Evolutionary conservation across 1,140 invertebrate genomes (phyloP).

Genomic region (Antheraea pernyi): DNA sequence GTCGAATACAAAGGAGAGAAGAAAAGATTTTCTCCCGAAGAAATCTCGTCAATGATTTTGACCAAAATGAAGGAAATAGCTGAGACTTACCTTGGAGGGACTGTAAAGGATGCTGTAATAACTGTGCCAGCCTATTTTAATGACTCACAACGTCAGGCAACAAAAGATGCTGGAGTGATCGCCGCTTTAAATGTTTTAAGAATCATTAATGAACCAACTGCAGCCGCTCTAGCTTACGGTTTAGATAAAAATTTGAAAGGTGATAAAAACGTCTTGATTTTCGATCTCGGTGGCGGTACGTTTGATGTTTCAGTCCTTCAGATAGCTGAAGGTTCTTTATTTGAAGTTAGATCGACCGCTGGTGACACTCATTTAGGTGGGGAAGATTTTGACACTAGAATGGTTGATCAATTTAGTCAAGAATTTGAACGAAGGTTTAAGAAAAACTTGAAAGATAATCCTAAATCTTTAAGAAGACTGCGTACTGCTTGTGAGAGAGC

Average conservation of each 20-base stretch:
- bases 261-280: conserved; percentile 87
- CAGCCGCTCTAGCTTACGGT: conserved; percentile 91
- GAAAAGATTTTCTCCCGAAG: conserved; percentile 90
- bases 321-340: conserved; percentile 91
- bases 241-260: conserved; percentile 92
- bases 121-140: conserved; percentile 86
- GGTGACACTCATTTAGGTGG: conserved; percentile 88
- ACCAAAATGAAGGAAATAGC: conserved; percentile 87
- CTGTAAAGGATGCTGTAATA: conserved; percentile 83
- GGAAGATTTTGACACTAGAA: conserved; percentile 89
- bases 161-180: conserved; percentile 88
- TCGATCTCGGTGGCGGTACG: conserved; percentile 87
- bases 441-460: conserved; percentile 87
- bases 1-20: conserved; percentile 88
- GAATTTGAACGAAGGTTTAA: conserved; percentile 94
- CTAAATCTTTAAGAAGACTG: conserved; percentile 87
- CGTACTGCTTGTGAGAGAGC: conserved; percentile 87
- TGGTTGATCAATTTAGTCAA: conserved; percentile 88
- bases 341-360: conserved; percentile 89
- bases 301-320: conserved; percentile 93
- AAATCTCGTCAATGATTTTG: conserved; percentile 93
- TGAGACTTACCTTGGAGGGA: conserved; percentile 80
- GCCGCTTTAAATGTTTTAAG: conserved; percentile 89
- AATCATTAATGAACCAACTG: conserved; percentile 91
- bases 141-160: conserved; percentile 83